These are phyloP conservation scores for Tapirus terrestris DNA, from an alignment of 2,113 vertebrate genomes.

Conservation along the genomic window DNA sequence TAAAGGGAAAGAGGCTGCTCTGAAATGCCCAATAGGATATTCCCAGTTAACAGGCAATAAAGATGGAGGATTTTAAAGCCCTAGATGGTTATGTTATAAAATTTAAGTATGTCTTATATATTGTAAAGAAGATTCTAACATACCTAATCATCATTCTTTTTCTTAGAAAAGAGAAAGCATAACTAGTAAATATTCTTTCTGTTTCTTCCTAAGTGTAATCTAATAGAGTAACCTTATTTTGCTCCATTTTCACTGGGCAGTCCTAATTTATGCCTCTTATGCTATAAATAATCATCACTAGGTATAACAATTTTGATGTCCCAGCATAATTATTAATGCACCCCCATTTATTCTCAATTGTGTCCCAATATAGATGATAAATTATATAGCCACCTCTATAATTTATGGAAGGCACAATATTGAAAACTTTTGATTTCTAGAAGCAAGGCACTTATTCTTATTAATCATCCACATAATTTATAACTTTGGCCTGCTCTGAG, in stretches of 20 bases:
- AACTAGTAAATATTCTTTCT: not conserved
- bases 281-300: not conserved
- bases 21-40: not conserved
- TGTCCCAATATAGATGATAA: not conserved
- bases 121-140: not conserved
- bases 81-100: not conserved
- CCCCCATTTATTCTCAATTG: not conserved
- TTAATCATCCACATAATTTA: not conserved
- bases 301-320: not conserved
- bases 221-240: not conserved
- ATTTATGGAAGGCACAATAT: not conserved
- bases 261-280: not conserved
- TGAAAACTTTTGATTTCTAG: not conserved
- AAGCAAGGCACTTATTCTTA: not conserved
- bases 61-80: not conserved
- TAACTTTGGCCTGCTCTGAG: not conserved
- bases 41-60: not conserved
- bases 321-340: not conserved
- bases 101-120: not conserved
- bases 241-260: not conserved
- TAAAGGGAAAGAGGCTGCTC: not conserved
- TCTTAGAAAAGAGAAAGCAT: not conserved
- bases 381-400: not conserved
- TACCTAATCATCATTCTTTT: not conserved
- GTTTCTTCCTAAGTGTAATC: not conserved